Percentiles rank a stretch among this genome's conserved stretches.
Evolutionary conservation across 2,113 vertebrate genomes (phyloP).

Genomic region (Datnioides undecimradiatus): DNA sequence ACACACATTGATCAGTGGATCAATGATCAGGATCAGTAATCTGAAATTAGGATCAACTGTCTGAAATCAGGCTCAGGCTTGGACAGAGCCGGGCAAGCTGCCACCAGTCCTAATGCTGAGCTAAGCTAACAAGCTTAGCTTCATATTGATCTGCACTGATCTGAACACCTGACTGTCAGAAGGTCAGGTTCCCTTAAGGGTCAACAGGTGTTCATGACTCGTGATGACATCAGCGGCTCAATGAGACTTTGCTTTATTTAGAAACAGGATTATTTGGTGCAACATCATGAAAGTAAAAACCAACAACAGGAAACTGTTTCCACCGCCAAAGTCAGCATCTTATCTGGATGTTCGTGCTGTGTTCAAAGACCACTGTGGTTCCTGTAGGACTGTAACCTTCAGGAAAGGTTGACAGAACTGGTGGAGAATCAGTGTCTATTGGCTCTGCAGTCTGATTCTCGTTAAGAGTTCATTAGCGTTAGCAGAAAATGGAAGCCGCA

Average conservation of each 20-base stretch:
- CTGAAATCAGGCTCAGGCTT: too few species aligned
- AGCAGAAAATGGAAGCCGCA: conserved; percentile 22
- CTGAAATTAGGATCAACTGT: too few species aligned
- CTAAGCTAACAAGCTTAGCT: neutral
- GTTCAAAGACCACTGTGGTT: neutral
- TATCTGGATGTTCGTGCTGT: too few species aligned
- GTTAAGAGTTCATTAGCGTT: conserved; percentile 10
- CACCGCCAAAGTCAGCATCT: too few species aligned
- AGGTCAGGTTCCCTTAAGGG: too few species aligned
- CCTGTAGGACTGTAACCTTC: neutral
- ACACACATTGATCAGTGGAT: too few species aligned
- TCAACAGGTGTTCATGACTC: conserved; percentile 39
- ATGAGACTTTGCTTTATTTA: conserved; percentile 64
- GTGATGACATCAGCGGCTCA: conserved; percentile 36
- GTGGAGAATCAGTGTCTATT: neutral
- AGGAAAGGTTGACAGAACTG: neutral
- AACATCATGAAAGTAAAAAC: conserved; percentile 20
- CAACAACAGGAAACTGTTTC: neutral
- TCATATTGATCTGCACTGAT: too few species aligned
- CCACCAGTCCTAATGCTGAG: neutral
- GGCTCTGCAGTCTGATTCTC: conserved; percentile 14
- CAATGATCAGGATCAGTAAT: too few species aligned
- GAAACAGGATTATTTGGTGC: conserved; percentile 56
- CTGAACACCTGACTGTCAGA: neutral
- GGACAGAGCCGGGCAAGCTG: neutral